Conservation (phyloP, 2,888 invertebrate genomes). For the Thymelicus sylvestris region DNA sequence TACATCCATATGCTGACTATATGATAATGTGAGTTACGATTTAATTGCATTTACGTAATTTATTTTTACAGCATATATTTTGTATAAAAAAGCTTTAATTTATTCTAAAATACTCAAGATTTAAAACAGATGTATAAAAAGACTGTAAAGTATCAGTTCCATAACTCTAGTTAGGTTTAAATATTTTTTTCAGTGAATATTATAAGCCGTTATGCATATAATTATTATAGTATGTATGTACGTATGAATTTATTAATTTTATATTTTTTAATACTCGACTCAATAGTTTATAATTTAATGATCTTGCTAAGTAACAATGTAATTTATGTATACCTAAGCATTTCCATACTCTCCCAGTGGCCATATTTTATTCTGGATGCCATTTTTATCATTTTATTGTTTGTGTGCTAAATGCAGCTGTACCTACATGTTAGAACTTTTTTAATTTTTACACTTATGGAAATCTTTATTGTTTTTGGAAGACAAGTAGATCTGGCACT, state of each 20-base stretch:
- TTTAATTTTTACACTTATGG: slow-evolving; percentile 13
- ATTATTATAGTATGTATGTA: slow-evolving; percentile 18
- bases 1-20: slow-evolving; percentile 94
- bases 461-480: slow-evolving; percentile 31
- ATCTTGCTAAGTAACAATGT: slow-evolving; percentile 6
- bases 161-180: slow-evolving; percentile 65
- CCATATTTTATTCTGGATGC: slow-evolving; percentile 67
- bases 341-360: slow-evolving; percentile 68
- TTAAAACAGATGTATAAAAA: slow-evolving; percentile 74
- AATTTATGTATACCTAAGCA: slow-evolving; percentile 32
- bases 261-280: slow-evolving; percentile 19
- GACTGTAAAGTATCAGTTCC: slow-evolving; percentile 79
- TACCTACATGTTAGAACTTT: slow-evolving; percentile 7
- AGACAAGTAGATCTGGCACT: slow-evolving; percentile 58
- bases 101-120: slow-evolving; percentile 80
- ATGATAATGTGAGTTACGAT: slow-evolving; percentile 73
- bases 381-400: slow-evolving; percentile 53
- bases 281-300: slow-evolving; percentile 9
- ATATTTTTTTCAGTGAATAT: slow-evolving; percentile 56
- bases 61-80: slow-evolving; percentile 70
- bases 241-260: slow-evolving; percentile 12
- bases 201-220: slow-evolving; percentile 31
- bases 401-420: slow-evolving; percentile 12
- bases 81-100: slow-evolving; percentile 83
- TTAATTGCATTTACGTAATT: slow-evolving; percentile 82